Evolutionary conservation across 2,113 vertebrate species (phyloP).

Genomic region (Blennius ocellaris): DNA sequence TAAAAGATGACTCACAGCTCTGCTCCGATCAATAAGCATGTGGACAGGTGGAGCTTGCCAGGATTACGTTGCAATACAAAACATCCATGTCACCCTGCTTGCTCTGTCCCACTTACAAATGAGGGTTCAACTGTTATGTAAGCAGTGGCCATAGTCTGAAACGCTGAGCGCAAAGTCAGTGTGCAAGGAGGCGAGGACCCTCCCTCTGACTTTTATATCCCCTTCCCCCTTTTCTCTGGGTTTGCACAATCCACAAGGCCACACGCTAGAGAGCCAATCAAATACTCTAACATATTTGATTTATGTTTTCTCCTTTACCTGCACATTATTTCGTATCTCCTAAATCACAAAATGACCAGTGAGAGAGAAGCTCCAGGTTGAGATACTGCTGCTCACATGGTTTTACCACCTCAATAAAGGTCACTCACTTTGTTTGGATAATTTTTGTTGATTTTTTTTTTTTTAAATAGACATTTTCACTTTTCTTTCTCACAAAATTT

Average conservation of each 20-base stretch:
- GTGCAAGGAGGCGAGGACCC: constrained; percentile 29
- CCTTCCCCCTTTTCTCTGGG: constrained; percentile 43
- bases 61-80: not conserved
- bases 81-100: not conserved
- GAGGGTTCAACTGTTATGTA: constrained; percentile 60
- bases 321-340: not conserved
- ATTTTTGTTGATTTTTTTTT: not conserved
- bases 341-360: not conserved
- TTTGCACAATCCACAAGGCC: constrained; percentile 43
- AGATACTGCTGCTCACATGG: not conserved
- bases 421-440: not conserved
- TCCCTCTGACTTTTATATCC: constrained; percentile 23
- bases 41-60: not conserved
- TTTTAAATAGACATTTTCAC: not conserved
- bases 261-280: constrained; percentile 29
- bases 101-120: constrained; percentile 27
- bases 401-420: not conserved
- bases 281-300: constrained; percentile 31
- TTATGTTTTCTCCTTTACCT: constrained; percentile 4
- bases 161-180: constrained; percentile 18
- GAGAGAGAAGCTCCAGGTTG: not conserved
- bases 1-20: constrained; percentile 46
- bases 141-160: constrained; percentile 50
- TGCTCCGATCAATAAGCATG: constrained; percentile 51
- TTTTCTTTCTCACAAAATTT: constrained; percentile 6